Evolutionary conservation across 2,113 vertebrate species (phyloP).

Genomic region (Tachuris rubrigastra): DNA sequence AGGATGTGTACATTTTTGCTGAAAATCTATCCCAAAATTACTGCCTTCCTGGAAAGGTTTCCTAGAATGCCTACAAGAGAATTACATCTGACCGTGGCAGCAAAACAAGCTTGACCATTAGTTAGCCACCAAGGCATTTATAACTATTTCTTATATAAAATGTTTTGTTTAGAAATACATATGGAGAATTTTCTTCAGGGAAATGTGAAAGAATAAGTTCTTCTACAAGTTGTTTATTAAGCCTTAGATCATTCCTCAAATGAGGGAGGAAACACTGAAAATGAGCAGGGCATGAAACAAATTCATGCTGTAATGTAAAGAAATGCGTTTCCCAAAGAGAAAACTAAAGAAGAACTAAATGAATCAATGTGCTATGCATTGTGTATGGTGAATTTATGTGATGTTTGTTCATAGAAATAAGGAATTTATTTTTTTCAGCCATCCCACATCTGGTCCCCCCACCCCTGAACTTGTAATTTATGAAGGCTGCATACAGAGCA

Average conservation of each 20-base stretch:
- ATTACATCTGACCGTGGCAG: background rate
- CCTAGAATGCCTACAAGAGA: background rate
- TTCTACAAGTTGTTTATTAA: background rate
- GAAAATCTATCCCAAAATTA: background rate
- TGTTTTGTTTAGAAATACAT: background rate
- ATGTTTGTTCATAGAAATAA: constrained; percentile 70
- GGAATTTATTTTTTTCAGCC: constrained; percentile 63
- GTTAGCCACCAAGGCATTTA: background rate
- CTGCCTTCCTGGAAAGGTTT: background rate
- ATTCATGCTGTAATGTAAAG: constrained; percentile 80
- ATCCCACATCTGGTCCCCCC: constrained; percentile 53
- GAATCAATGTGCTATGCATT: constrained; percentile 77
- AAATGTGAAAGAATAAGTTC: background rate
- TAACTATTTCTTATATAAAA: background rate
- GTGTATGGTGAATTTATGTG: constrained; percentile 76
- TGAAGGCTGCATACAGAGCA: background rate
- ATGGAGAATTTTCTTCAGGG: constrained; percentile 24
- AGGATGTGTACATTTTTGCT: background rate
- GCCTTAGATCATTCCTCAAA: constrained; percentile 48
- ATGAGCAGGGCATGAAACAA: constrained; percentile 79
- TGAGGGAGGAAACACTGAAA: constrained; percentile 70
- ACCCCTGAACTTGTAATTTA: constrained; percentile 22
- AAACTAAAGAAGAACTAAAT: constrained; percentile 78
- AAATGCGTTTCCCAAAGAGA: constrained; percentile 77
- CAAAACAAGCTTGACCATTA: background rate